phyloP scores from a whole-genome alignment of 1,140 invertebrate genomes.

The Augochlora pura region DNA sequence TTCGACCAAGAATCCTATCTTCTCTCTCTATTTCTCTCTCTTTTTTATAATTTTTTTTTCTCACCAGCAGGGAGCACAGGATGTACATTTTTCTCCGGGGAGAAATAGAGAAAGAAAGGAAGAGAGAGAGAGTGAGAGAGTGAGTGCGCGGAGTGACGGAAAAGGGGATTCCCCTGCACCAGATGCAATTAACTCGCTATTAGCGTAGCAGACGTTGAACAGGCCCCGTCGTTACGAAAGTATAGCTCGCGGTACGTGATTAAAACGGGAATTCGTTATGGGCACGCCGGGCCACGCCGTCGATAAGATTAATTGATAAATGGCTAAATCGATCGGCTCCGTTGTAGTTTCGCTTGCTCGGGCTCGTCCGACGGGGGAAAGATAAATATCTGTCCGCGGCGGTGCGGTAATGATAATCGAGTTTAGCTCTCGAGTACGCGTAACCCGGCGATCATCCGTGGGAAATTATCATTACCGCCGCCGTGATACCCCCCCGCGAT shows the following conservation, averaged over 20 bases:
- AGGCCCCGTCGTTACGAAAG: conserved; percentile 65
- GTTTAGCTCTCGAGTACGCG: conserved; percentile 48
- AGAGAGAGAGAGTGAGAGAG: conserved; percentile 27
- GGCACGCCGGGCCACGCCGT: conserved; percentile 53
- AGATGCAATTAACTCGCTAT: conserved; percentile 73
- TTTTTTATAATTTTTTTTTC: background rate
- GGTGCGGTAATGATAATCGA: conserved; percentile 55
- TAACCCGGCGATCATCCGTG: conserved; percentile 41
- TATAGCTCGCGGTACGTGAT: conserved; percentile 63
- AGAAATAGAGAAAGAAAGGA: no score
- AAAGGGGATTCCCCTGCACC: conserved; percentile 64
- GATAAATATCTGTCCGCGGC: conserved; percentile 60
- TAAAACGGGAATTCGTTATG: conserved; percentile 65
- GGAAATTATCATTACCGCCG: conserved; percentile 48
- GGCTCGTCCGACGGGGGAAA: conserved; percentile 34
- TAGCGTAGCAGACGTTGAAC: conserved; percentile 67
- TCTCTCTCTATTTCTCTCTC: no score
- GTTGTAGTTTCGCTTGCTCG: conserved; percentile 55
- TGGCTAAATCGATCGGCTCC: conserved; percentile 63
- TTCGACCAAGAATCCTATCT: background rate
- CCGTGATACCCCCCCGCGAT: conserved; percentile 29
- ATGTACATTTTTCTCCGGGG: conserved; percentile 33
- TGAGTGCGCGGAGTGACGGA: conserved; percentile 57
- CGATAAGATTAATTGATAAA: conserved; percentile 73
- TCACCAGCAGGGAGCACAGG: background rate